These are phyloP conservation scores for Mormyrus lacerda DNA, from an alignment of 2,113 vertebrate species.

Conservation along the genomic window DNA sequence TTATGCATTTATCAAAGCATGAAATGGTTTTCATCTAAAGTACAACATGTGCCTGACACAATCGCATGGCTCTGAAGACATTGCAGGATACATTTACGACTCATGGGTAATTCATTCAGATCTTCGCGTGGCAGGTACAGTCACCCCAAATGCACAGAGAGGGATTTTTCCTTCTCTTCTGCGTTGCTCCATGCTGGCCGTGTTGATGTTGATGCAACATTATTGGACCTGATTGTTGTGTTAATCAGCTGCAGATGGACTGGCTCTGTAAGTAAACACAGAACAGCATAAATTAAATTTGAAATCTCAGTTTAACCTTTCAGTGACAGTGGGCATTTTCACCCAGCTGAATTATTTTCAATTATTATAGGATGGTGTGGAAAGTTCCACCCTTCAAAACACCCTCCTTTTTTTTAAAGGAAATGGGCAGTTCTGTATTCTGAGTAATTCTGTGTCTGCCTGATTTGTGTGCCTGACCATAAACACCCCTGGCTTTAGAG, in stretches of 20 bases:
- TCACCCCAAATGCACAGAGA: background rate
- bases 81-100: background rate
- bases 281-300: background rate
- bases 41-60: background rate
- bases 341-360: background rate
- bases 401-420: background rate
- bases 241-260: constrained; percentile 15
- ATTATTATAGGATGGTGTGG: background rate
- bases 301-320: background rate
- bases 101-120: background rate
- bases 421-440: background rate
- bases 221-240: constrained; percentile 22
- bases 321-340: background rate
- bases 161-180: background rate
- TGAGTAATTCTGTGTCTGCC: background rate
- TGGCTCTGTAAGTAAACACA: background rate
- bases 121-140: background rate
- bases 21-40: background rate
- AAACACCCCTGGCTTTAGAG: background rate
- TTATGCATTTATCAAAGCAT: background rate
- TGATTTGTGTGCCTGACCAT: background rate
- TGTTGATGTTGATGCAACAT: constrained; percentile 7
- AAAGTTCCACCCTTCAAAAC: background rate
- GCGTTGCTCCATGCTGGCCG: background rate
- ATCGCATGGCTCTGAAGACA: background rate